Base-by-base conservation (phyloP, 2,113 vertebrate genomes). In the Scortum barcoo region DNA sequence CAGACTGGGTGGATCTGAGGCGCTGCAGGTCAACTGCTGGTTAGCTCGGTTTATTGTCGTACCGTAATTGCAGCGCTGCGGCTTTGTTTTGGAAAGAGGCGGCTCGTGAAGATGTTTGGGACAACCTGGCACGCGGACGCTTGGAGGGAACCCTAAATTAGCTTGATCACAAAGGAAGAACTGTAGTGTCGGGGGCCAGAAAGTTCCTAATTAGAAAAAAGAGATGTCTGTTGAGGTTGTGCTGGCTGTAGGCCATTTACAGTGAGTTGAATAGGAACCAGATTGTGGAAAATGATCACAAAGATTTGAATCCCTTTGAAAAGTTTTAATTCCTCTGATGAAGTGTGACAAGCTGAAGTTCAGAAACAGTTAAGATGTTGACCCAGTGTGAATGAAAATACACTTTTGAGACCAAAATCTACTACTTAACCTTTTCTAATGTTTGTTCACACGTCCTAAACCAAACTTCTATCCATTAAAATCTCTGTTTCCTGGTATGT, bases 1-100 rank as follows among this genome's bases (percentile, higher is more conserved):
- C 58, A 44, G 83, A 75, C 12, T 78, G 69, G 70, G 79, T 77
- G 81, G 80, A 87, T 76, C 65, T 82, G 73, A 65, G 58, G 78
- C 20, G 78, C 42, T 88, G 72, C 84, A 66, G 84, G 83, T 86
- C 84, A 87, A 54, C 54, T 7, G 67, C 70, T 72, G 86, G 85
- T 86, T 82, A 54, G 62, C 54, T 71, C 24, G 85, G 79, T 89
- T 92, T 88, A 82, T 69, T 86, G 86, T 84, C 62, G 57, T 65
- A 65, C 84, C 77, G 36, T 90, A 91, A 93, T 93, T 90, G 85
- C 71, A 81, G 77, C 51, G 78, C 70, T 81, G 90, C 8, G 81
- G 83, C 79, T 86, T 89, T 92, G 86, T 91, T 88, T 92, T 88
- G 86, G 87, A 88, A 90, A 87, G 65, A 71, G 71, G 69, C 86